A percentile compares a stretch with the other conserved stretches of the same genome.
Conservation (phyloP, 2,888 invertebrate species). For the Andrena dorsata region DNA sequence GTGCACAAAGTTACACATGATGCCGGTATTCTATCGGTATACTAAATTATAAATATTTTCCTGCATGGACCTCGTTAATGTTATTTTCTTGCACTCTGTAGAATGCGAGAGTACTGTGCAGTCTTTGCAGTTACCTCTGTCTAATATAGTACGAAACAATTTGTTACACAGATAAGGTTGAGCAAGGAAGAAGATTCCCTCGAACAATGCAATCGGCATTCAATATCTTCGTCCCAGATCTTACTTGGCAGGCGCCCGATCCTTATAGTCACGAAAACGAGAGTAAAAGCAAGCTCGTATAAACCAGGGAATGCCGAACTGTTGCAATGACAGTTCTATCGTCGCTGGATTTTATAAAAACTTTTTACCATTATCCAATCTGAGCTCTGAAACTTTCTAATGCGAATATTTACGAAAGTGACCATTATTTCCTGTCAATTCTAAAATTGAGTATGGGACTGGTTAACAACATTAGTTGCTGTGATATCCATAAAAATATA, state of each 20-base stretch:
- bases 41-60: no score
- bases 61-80: no score
- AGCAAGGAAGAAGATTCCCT: slow-evolving; percentile 50
- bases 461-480: not conserved
- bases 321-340: slow-evolving; percentile 55
- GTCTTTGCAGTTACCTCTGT: not conserved
- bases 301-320: slow-evolving; percentile 35
- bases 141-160: slow-evolving; percentile 1
- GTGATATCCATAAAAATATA: not conserved
- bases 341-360: slow-evolving; percentile 41
- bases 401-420: slow-evolving; percentile 14
- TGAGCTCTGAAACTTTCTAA: slow-evolving; percentile 27
- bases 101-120: not conserved
- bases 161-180: slow-evolving; percentile 16
- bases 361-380: slow-evolving; percentile 21
- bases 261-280: slow-evolving; percentile 59
- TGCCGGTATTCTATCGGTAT: no score
- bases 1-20: no score
- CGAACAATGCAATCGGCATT: slow-evolving; percentile 59
- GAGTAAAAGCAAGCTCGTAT: slow-evolving; percentile 58
- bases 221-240: slow-evolving; percentile 66
- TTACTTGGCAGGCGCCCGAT: slow-evolving; percentile 26
- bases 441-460: not conserved
- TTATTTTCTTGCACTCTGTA: not conserved
- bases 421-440: slow-evolving; percentile 1